Conservation (phyloP, 1,140 invertebrate genomes). For the Aethina tumida region DNA sequence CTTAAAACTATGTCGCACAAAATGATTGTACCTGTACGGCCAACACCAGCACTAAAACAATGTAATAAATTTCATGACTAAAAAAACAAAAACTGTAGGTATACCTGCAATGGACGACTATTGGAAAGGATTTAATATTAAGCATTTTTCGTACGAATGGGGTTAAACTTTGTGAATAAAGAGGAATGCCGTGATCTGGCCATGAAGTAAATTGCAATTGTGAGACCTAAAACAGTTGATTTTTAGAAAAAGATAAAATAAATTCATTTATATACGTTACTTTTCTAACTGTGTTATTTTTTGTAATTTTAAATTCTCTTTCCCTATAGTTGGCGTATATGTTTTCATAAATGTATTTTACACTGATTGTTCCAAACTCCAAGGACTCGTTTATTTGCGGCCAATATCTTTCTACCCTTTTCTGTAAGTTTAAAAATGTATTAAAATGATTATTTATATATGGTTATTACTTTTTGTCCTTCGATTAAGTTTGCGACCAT, state of each 20-base stretch:
- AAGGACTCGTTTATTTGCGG: slow-evolving; percentile 39
- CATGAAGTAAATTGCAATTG: slow-evolving; percentile 45
- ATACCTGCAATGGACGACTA: slow-evolving; percentile 17
- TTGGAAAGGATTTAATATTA: slow-evolving; percentile 5
- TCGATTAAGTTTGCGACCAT: slow-evolving; percentile 71
- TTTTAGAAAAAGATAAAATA: no score
- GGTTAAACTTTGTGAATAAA: slow-evolving; percentile 44
- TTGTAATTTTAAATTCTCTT: slow-evolving; percentile 39
- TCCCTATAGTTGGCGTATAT: slow-evolving; percentile 42
- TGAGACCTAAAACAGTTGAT: slow-evolving; percentile 11
- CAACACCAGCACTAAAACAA: slow-evolving; percentile 69
- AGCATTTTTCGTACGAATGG: slow-evolving; percentile 36
- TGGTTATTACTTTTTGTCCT: slow-evolving; percentile 47
- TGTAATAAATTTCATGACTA: no score
- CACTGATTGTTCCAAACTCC: slow-evolving; percentile 35
- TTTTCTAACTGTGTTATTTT: slow-evolving; percentile 26
- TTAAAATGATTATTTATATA: background rate
- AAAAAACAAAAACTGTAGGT: no score
- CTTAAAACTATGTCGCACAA: slow-evolving; percentile 70
- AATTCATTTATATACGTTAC: no score
- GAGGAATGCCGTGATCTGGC: slow-evolving; percentile 52
- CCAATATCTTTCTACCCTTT: slow-evolving; percentile 55
- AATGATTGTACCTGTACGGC: slow-evolving; percentile 75
- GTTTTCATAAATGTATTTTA: slow-evolving; percentile 35
- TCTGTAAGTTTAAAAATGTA: slow-evolving; percentile 9